Percentiles rank a stretch among this genome's conserved stretches.
Evolutionary conservation across 2,797 vertebrate species (phyloP).

Genomic region (Periophthalmus magnuspinnatus): DNA sequence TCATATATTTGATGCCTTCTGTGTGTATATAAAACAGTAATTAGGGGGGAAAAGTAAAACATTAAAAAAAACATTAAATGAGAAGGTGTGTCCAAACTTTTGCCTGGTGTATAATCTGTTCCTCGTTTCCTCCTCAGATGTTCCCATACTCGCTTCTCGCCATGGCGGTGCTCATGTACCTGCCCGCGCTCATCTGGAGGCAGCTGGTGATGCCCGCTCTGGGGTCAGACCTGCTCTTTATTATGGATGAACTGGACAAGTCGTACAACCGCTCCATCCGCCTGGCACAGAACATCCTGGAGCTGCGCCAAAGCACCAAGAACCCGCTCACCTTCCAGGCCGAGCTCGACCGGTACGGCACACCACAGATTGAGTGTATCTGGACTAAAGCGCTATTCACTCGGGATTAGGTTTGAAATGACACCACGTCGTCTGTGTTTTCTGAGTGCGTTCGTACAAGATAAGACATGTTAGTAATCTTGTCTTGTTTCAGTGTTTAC

Average conservation of each 20-base stretch:
- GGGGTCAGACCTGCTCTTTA: constrained; percentile 88
- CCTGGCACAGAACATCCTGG: constrained; percentile 90
- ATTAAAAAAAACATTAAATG: no score
- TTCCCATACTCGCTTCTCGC: constrained; percentile 93
- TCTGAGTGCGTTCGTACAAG: background rate
- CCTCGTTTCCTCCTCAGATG: constrained; percentile 72
- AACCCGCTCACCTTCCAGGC: constrained; percentile 87
- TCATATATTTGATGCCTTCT: no score
- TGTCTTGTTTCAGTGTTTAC: no score
- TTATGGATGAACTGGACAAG: constrained; percentile 94
- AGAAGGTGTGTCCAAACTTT: no score
- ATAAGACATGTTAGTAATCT: no score
- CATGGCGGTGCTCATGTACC: constrained; percentile 90
- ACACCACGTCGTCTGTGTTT: background rate
- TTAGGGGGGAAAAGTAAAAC: no score
- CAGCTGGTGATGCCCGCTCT: constrained; percentile 83
- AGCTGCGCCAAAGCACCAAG: constrained; percentile 80
- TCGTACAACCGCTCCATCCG: constrained; percentile 96
- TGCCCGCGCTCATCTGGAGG: constrained; percentile 90
- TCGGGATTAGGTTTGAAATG: no score
- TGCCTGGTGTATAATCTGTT: no score
- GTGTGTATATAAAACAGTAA: no score
- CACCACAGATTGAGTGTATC: no score
- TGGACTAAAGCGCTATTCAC: no score
- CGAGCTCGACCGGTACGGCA: constrained; percentile 86